phyloP scores from a whole-genome alignment of 2,797 vertebrate genomes.

The Cyprinodon diabolis region DNA sequence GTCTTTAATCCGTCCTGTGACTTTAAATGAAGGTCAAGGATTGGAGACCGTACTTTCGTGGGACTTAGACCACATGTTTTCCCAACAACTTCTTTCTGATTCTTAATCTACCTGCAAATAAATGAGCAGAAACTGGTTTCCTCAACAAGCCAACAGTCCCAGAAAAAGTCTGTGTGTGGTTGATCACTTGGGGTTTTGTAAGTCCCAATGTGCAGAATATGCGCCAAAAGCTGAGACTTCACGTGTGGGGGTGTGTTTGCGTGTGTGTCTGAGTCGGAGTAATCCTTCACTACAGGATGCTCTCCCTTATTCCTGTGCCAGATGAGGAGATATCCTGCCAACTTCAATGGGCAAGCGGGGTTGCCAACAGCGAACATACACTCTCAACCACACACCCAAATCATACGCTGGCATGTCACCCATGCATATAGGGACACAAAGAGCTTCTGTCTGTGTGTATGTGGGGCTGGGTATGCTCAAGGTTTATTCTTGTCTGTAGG shows the following conservation, averaged over 20 bases:
- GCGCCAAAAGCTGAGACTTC: slow-evolving; percentile 26
- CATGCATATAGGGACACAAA: slow-evolving; percentile 52
- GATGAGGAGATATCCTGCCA: slow-evolving; percentile 77
- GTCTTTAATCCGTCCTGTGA: too few relatives aligned
- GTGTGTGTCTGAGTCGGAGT: slow-evolving; percentile 70
- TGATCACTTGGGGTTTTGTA: slow-evolving; percentile 39
- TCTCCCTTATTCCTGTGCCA: slow-evolving; percentile 75
- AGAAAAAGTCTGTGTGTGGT: slow-evolving; percentile 44
- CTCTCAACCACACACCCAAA: slow-evolving; percentile 36
- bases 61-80: background rate
- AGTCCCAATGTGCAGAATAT: slow-evolving; percentile 57
- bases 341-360: slow-evolving; percentile 57
- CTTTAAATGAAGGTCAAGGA: background rate
- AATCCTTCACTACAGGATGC: slow-evolving; percentile 76
- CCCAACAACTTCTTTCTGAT: background rate
- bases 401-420: slow-evolving; percentile 55
- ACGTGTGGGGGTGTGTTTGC: slow-evolving; percentile 32
- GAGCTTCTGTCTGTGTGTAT: slow-evolving; percentile 17
- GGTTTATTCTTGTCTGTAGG: slow-evolving; percentile 64
- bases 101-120: slow-evolving; percentile 29
- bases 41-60: accelerated
- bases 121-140: slow-evolving; percentile 34
- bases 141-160: slow-evolving; percentile 10
- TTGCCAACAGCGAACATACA: slow-evolving; percentile 63
- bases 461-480: slow-evolving; percentile 27